Evolutionary conservation across 2,888 invertebrate species (phyloP).

Genomic region (Leucoptera coffeella): DNA sequence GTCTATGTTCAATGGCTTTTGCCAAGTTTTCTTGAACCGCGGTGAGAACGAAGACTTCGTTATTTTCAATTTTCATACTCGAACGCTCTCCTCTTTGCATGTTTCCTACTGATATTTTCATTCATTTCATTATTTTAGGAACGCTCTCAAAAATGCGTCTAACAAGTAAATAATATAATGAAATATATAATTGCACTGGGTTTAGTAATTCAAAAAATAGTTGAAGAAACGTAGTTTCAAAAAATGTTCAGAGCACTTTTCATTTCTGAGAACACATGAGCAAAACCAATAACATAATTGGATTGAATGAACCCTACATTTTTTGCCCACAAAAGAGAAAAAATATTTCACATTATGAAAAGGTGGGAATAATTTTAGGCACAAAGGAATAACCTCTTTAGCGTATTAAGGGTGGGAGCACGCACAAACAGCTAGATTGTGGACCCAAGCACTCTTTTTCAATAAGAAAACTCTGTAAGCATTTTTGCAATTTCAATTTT

Average conservation of each 20-base stretch:
- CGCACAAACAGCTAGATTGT: too few species aligned
- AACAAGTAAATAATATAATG: too few species aligned
- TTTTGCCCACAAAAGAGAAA: too few species aligned
- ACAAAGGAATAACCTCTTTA: conserved; percentile 12
- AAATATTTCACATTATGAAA: too few species aligned
- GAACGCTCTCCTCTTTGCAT: conserved; percentile 32
- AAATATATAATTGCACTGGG: not conserved
- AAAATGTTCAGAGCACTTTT: too few species aligned
- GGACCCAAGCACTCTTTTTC: conserved; percentile 15
- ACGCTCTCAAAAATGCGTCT: too few species aligned
- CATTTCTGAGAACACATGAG: too few species aligned
- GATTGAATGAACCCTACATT: too few species aligned
- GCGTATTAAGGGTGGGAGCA: conserved; percentile 26
- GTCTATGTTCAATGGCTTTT: conserved; percentile 28
- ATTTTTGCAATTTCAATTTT: conserved; percentile 55
- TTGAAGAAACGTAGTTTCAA: too few species aligned
- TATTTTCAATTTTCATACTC: conserved; percentile 53
- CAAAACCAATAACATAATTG: too few species aligned
- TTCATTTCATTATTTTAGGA: conserved; percentile 9
- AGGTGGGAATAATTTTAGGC: conserved; percentile 2
- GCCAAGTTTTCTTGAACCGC: conserved; percentile 38
- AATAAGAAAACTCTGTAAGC: conserved; percentile 51
- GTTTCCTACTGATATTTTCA: too few species aligned
- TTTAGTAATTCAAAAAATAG: conserved; percentile 2
- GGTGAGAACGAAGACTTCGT: conserved; percentile 45